Evolutionary conservation across 2,113 vertebrate genomes (phyloP).

Genomic region (Bufo gargarizans): DNA sequence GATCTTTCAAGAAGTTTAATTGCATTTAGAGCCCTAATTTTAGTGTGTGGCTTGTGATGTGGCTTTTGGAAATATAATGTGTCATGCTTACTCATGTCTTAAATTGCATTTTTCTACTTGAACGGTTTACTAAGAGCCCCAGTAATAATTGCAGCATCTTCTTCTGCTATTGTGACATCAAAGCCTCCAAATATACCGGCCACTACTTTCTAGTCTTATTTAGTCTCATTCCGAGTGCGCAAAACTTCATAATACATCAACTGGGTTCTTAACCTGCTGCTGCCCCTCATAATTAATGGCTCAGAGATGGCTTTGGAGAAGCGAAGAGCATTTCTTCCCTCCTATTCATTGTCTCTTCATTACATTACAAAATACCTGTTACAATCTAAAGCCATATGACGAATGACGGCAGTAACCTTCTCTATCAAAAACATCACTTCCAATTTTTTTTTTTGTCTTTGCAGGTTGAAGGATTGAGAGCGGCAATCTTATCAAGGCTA

Average conservation of each 20-base stretch:
- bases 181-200: background rate
- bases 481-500: background rate
- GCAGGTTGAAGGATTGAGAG: background rate
- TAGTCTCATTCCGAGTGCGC: background rate
- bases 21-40: slow-evolving; percentile 39
- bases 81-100: slow-evolving; percentile 46
- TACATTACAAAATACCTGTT: background rate
- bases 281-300: background rate
- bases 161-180: slow-evolving; percentile 6
- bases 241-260: background rate
- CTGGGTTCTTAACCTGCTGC: background rate
- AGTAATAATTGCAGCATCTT: slow-evolving; percentile 27
- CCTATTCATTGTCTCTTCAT: background rate
- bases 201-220: background rate
- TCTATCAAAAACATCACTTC: background rate
- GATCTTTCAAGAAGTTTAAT: slow-evolving; percentile 48
- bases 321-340: background rate
- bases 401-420: background rate
- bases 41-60: slow-evolving; percentile 24
- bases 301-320: background rate
- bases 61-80: slow-evolving; percentile 36
- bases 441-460: background rate
- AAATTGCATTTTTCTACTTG: slow-evolving; percentile 52
- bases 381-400: background rate
- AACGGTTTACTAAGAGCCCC: slow-evolving; percentile 22